A percentile compares a stretch with the other conserved stretches of the same genome.
phyloP scores from a whole-genome alignment of 2,797 vertebrate species.

The Vireo griseus region DNA sequence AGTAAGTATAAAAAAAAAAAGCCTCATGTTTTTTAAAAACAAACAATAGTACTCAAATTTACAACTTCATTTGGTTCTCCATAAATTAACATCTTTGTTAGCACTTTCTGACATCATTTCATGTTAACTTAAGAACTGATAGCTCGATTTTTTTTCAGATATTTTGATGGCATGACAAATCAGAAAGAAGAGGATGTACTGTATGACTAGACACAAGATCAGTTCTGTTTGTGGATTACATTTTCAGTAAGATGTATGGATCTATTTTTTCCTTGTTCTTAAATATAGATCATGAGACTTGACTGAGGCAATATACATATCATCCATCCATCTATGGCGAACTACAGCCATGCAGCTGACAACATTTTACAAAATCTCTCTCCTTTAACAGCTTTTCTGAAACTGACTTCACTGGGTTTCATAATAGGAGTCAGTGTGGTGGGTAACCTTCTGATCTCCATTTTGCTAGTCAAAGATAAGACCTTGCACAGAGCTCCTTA shows the following conservation, averaged over 20 bases:
- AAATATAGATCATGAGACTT: slow-evolving; percentile 98
- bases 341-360: slow-evolving; percentile 99
- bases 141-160: slow-evolving; percentile 81
- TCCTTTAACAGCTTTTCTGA: slow-evolving; percentile 98
- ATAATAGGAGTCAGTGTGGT: slow-evolving; percentile 99
- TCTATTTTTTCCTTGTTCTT: slow-evolving; percentile 88
- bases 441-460: slow-evolving; percentile 99
- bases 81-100: slow-evolving; percentile 75
- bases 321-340: slow-evolving; percentile 99
- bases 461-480: slow-evolving; percentile 99
- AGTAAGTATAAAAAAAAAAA: neutral
- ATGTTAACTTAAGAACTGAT: slow-evolving; percentile 80
- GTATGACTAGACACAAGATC: slow-evolving; percentile 77
- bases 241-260: slow-evolving; percentile 97
- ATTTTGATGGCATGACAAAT: slow-evolving; percentile 97
- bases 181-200: slow-evolving; percentile 86
- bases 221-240: slow-evolving; percentile 93
- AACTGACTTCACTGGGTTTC: slow-evolving; percentile 99
- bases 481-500: slow-evolving; percentile 98
- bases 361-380: slow-evolving; percentile 99
- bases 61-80: slow-evolving; percentile 74
- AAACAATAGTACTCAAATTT: slow-evolving; percentile 74
- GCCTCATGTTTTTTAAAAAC: slow-evolving; percentile 54
- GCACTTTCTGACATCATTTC: slow-evolving; percentile 73
- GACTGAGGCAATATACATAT: slow-evolving; percentile 97